A percentile compares a stretch with the other conserved stretches of the same genome.
Evolutionary conservation across 2,888 invertebrate species (phyloP).

Genomic region (Cybosia mesomella): DNA sequence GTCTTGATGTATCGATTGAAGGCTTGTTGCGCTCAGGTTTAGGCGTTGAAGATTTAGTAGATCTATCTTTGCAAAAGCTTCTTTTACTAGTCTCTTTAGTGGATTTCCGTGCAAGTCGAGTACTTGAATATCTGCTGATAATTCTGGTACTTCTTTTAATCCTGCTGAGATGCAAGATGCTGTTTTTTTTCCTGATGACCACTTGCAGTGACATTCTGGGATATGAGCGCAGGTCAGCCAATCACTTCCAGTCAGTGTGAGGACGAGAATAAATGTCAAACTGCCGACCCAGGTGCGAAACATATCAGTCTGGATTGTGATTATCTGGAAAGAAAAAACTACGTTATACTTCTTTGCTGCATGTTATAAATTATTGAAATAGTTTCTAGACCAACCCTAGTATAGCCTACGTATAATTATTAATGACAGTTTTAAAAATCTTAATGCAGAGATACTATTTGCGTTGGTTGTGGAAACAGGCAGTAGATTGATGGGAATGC

Average conservation of each 20-base stretch:
- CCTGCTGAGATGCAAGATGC: conserved; percentile 93
- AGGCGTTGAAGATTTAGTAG: conserved; percentile 94
- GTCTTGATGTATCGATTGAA: conserved; percentile 91
- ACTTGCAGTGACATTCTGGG: conserved; percentile 94
- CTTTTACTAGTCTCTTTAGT: conserved; percentile 90
- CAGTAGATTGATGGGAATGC: too few relatives aligned
- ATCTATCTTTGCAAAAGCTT: conserved; percentile 92
- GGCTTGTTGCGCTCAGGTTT: conserved; percentile 91
- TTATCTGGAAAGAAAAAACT: conserved; percentile 69
- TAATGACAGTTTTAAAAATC: too few relatives aligned
- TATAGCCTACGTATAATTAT: too few relatives aligned
- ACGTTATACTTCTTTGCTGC: neutral
- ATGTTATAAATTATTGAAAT: neutral
- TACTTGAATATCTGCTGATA: conserved; percentile 87
- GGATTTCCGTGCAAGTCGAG: conserved; percentile 94
- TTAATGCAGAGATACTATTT: too few relatives aligned
- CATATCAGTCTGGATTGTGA: conserved; percentile 50
- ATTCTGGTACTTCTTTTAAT: conserved; percentile 90
- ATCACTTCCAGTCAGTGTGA: conserved; percentile 84
- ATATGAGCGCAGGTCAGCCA: conserved; percentile 94
- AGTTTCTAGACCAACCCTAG: too few relatives aligned
- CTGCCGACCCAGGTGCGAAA: conserved; percentile 71
- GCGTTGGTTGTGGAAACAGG: too few relatives aligned
- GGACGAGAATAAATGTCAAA: conserved; percentile 66
- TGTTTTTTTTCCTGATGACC: conserved; percentile 96